Evolutionary conservation across 1,140 invertebrate genomes (phyloP).

Genomic region (Semibalanus balanoides): DNA sequence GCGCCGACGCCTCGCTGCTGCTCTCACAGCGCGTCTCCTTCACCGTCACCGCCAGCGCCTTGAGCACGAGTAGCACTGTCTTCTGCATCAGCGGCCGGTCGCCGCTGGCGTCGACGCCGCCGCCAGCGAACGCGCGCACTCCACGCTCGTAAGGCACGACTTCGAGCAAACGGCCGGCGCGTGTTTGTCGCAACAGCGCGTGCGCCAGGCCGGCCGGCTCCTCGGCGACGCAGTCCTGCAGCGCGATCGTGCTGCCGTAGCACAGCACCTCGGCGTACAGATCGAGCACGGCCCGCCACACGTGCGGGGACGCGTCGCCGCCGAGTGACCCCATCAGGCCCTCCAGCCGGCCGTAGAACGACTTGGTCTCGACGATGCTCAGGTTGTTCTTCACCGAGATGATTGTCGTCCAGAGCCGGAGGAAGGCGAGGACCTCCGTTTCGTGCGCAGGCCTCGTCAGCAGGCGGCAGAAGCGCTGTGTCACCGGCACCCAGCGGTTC

Average conservation of each 20-base stretch:
- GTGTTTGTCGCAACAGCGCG: slow-evolving; percentile 64
- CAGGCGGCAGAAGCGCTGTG: slow-evolving; percentile 1
- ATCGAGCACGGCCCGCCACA: slow-evolving; percentile 67
- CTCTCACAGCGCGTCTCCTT: slow-evolving; percentile 68
- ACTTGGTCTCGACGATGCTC: neutral
- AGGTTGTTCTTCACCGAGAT: neutral
- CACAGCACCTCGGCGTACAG: slow-evolving; percentile 76
- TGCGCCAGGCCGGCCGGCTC: slow-evolving; percentile 73
- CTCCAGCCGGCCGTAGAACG: neutral
- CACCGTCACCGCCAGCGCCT: slow-evolving; percentile 75
- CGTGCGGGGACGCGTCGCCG: slow-evolving; percentile 19
- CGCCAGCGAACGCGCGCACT: slow-evolving; percentile 10
- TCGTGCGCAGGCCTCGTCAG: neutral
- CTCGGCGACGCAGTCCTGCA: slow-evolving; percentile 69
- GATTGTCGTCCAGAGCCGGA: neutral
- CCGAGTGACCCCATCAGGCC: neutral
- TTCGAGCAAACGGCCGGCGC: slow-evolving; percentile 62
- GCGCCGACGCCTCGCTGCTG: slow-evolving; percentile 28
- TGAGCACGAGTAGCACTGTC: slow-evolving; percentile 65
- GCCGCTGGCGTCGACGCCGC: slow-evolving; percentile 30
- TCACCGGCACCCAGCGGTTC: neutral
- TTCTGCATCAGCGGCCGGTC: slow-evolving; percentile 54
- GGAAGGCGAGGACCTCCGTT: neutral
- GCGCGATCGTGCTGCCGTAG: slow-evolving; percentile 70
- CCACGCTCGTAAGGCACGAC: slow-evolving; percentile 33